Evolutionary conservation across 1,140 invertebrate species (phyloP).

Genomic region (Leguminivora glycinivorella): DNA sequence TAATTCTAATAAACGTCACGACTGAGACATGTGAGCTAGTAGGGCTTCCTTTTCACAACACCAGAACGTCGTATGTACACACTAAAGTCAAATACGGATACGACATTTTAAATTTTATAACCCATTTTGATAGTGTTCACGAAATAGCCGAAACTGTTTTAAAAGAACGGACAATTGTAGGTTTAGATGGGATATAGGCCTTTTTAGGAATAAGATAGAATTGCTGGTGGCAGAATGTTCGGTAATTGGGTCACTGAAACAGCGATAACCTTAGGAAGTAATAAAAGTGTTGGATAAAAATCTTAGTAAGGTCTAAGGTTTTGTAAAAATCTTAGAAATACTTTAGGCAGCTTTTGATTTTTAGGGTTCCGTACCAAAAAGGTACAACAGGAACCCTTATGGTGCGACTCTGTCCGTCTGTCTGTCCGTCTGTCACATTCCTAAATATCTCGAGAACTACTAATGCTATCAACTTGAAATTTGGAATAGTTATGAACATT

Average conservation of each 20-base stretch:
- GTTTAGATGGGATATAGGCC: not conserved
- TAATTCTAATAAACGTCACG: constrained; percentile 13
- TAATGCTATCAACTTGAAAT: no score
- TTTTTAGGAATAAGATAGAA: not conserved
- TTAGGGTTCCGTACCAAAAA: no score
- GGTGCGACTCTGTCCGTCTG: no score
- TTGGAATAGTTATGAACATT: no score
- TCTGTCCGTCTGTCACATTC: no score
- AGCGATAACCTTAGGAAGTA: not conserved
- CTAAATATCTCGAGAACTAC: no score
- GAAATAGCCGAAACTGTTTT: not conserved
- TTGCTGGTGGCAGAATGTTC: constrained; percentile 2
- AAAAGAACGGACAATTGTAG: not conserved
- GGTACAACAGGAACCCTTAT: no score
- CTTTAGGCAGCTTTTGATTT: not conserved
- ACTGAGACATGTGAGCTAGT: not conserved
- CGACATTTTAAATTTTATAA: not conserved
- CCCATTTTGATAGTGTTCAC: constrained; percentile 2
- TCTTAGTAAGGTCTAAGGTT: not conserved
- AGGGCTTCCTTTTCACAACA: not conserved
- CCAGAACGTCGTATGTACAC: not conserved
- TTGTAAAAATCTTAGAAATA: not conserved
- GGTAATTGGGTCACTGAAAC: not conserved
- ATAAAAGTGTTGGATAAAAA: not conserved
- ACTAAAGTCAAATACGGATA: not conserved